These are phyloP conservation scores for Drosophila elegans DNA, from an alignment of 1,140 invertebrate species.

Conservation along the genomic window DNA sequence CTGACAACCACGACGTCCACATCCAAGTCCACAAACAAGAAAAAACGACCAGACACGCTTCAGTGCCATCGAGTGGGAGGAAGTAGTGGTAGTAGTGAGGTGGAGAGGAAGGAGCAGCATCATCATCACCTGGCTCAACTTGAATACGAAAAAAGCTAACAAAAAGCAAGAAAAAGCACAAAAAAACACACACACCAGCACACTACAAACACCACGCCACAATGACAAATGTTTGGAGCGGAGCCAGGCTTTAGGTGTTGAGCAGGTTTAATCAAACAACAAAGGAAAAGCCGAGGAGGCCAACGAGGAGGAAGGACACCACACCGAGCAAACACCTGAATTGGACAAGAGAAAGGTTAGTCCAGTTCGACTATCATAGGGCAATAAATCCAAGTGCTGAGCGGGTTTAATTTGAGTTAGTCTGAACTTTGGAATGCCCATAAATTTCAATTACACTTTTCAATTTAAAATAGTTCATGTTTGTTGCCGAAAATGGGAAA, in stretches of 20 bases:
- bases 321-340: slow-evolving; percentile 18
- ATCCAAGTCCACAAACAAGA: slow-evolving; percentile 31
- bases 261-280: slow-evolving; percentile 47
- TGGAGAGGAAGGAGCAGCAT: slow-evolving; percentile 13
- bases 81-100: slow-evolving; percentile 7
- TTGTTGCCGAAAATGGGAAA: no score
- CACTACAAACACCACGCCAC: slow-evolving; percentile 14
- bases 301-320: slow-evolving; percentile 15
- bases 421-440: background rate
- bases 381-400: slow-evolving; percentile 12
- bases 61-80: slow-evolving; percentile 49
- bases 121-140: slow-evolving; percentile 43
- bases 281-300: slow-evolving; percentile 3
- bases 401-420: slow-evolving; percentile 6
- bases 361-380: slow-evolving; percentile 1
- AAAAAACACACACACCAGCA: background rate
- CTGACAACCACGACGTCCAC: slow-evolving; percentile 45
- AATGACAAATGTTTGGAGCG: slow-evolving; percentile 55
- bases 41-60: slow-evolving; percentile 38
- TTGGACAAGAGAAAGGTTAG: slow-evolving; percentile 29
- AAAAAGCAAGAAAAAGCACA: slow-evolving; percentile 6
- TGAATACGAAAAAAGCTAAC: slow-evolving; percentile 4
- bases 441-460: slow-evolving; percentile 7
- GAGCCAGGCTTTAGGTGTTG: slow-evolving; percentile 55
- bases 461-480: background rate